phyloP scores from a whole-genome alignment of 1,140 invertebrate species.

The Drosophila fuyamai region DNA sequence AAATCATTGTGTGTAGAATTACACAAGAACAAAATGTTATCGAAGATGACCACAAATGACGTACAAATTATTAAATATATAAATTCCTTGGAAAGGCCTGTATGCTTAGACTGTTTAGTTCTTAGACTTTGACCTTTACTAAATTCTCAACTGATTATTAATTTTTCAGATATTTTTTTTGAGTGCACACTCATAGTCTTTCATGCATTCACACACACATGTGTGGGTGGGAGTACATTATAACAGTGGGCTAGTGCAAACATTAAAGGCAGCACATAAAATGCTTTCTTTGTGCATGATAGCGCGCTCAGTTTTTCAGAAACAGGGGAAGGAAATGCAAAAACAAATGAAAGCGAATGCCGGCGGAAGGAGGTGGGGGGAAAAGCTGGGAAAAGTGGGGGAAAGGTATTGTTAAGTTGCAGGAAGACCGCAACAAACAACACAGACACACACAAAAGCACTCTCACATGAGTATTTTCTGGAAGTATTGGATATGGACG shows the following conservation, averaged over 20 bases:
- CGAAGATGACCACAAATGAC: too few species aligned
- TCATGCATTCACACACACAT: conserved; percentile 8
- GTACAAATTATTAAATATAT: too few species aligned
- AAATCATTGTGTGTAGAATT: conserved; percentile 16
- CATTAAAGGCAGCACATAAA: conserved; percentile 77
- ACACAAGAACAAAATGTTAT: background rate
- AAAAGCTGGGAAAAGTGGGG: conserved; percentile 23
- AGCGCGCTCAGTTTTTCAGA: conserved; percentile 47
- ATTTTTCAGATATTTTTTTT: background rate
- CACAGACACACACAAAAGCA: conserved; percentile 30
- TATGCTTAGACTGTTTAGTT: too few species aligned
- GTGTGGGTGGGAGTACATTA: conserved; percentile 60
- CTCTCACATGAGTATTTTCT: conserved; percentile 45
- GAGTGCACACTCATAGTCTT: conserved; percentile 14
- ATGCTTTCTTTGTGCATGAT: conserved; percentile 74
- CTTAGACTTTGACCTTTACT: too few species aligned
- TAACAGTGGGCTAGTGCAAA: conserved; percentile 69
- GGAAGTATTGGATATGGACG: conserved; percentile 62
- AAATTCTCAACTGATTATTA: too few species aligned
- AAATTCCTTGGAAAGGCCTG: too few species aligned
- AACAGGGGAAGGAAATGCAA: conserved; percentile 39
- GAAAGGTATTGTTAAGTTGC: conserved; percentile 70
- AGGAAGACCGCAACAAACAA: conserved; percentile 59
- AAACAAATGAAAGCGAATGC: conserved; percentile 73
- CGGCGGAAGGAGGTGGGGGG: conserved; percentile 7